Evolutionary conservation across 2,113 vertebrate genomes (phyloP), one percentile per base, ranked within the genome.

Genomic region (Apaloderma vittatum): DNA sequence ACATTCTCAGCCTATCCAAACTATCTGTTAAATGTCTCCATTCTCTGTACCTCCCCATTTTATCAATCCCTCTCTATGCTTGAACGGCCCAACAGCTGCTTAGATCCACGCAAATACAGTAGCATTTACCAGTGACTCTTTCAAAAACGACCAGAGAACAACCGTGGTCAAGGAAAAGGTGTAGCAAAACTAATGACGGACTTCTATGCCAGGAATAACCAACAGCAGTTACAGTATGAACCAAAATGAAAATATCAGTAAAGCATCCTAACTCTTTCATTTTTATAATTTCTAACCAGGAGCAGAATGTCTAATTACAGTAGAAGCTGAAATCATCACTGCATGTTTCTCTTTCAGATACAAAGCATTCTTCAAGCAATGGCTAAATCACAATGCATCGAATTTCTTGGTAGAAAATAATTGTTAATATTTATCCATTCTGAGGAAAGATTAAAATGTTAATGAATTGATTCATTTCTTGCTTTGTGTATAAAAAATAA

Each of bases 301-400:
- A 91, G 71, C 43, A 87, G 70, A 87, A 87, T 74, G 27, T 71
- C 27, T 66, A 70, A 30, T 21, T 59, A 66, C 17, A 49, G 36
- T 0, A 83, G 30, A 76, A 84, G 59, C 55, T 37, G 55, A 80
- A 93, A 73, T 13, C 8, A 58, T 16, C 57, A 61, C 22, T 26
- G 57, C 8, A 22, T 62, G 65, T 40, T 80, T 70, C 91, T 32
- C 24, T 58, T 83, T n/a, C 75, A 58, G 54, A 66, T 62, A 70
- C 4, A 6, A 52, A 77, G 17, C 0, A 0, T 52, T 88, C 54
- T 77, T 76, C 63, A 76, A 75, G 23, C 29, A 78, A 0, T 46
- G 45, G 48, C 62, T 88, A 74, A 92, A 84, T 63, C 46, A 75
- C 0, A 0, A 68, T 27, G 48, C n/a, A 37, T 3, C 2, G 0